Evolutionary conservation across 1,140 invertebrate genomes (phyloP).

Genomic region (Diorhabda carinulata): DNA sequence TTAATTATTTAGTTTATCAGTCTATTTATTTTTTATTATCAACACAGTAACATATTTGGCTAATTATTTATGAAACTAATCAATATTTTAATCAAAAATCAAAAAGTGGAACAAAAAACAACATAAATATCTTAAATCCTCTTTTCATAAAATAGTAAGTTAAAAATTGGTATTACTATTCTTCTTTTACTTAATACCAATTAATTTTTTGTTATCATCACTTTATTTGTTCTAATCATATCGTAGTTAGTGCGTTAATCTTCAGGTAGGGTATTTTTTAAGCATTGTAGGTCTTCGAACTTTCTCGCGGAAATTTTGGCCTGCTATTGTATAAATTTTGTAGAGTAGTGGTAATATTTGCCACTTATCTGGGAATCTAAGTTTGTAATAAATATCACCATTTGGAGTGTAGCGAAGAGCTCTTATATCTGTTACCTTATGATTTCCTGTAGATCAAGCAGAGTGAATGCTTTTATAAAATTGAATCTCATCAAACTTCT

Average conservation of each 20-base stretch:
- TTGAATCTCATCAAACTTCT: slow-evolving; percentile 13
- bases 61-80: too few species aligned
- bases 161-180: too few species aligned
- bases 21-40: too few species aligned
- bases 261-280: slow-evolving; percentile 1
- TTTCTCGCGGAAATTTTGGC: slow-evolving; percentile 10
- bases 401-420: background rate
- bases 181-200: too few species aligned
- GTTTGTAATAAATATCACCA: slow-evolving; percentile 2
- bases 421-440: slow-evolving; percentile 18
- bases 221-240: background rate
- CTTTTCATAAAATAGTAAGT: too few species aligned
- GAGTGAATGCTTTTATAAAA: slow-evolving; percentile 16
- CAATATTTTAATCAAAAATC: too few species aligned
- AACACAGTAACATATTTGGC: too few species aligned
- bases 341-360: slow-evolving; percentile 6
- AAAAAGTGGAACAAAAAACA: too few species aligned
- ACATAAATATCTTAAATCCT: too few species aligned
- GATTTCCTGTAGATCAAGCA: slow-evolving; percentile 15
- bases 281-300: slow-evolving; percentile 7
- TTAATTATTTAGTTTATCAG: too few species aligned
- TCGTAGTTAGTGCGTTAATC: slow-evolving; percentile 6
- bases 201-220: too few species aligned
- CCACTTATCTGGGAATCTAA: slow-evolving; percentile 19
- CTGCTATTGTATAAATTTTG: slow-evolving; percentile 6